A percentile compares a stretch with the other conserved stretches of the same genome.
Conservation (phyloP, 2,888 invertebrate genomes). For the Graphium colonna region DNA sequence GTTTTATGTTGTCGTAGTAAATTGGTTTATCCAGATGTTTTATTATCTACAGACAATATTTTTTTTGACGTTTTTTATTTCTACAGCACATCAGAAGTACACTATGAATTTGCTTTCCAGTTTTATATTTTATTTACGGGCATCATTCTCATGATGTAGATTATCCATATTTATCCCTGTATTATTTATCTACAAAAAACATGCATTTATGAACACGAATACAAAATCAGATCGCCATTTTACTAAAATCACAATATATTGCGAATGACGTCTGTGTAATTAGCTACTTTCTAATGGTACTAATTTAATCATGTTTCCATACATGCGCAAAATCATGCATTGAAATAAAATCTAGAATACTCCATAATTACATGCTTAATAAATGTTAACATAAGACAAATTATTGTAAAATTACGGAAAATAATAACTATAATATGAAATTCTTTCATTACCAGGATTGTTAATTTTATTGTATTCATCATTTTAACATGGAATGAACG, state of each 20-base stretch:
- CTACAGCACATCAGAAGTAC: no score
- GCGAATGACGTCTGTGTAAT: not conserved
- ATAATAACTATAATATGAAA: constrained; percentile 8
- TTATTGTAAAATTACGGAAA: not conserved
- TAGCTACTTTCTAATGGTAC: not conserved
- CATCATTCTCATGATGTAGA: no score
- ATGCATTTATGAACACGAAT: not conserved
- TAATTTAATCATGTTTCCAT: not conserved
- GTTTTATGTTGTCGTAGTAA: no score
- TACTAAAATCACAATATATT: not conserved
- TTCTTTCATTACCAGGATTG: no score
- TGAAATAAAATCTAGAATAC: not conserved
- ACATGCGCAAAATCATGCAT: not conserved
- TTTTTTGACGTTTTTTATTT: no score
- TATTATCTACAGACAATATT: no score
- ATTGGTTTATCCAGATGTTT: no score
- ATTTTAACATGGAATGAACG: not conserved
- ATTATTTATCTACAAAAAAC: not conserved
- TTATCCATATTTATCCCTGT: no score
- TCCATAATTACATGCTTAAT: not conserved
- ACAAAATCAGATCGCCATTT: not conserved
- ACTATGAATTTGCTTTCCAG: no score
- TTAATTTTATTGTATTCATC: not conserved
- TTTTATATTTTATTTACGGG: no score
- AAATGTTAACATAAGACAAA: no score